These are phyloP conservation scores for Drosophila ambigua DNA, from an alignment of 1,140 invertebrate genomes.

Conservation along the genomic window DNA sequence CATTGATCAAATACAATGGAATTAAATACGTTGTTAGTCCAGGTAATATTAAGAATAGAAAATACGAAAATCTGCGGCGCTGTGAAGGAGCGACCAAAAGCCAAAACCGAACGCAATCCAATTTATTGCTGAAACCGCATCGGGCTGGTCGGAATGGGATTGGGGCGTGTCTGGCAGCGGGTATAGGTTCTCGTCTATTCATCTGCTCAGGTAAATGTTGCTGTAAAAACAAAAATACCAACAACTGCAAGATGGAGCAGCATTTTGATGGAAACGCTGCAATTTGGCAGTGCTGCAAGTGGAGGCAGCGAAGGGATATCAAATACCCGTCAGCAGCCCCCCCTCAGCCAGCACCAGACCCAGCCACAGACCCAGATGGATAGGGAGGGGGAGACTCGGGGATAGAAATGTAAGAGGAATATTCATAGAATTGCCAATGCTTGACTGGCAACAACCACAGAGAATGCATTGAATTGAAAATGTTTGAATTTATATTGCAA, in stretches of 20 bases:
- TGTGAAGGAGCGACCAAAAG: slow-evolving; percentile 22
- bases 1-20: slow-evolving; percentile 43
- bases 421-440: slow-evolving; percentile 69
- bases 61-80: slow-evolving; percentile 27
- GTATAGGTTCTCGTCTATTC: slow-evolving; percentile 52
- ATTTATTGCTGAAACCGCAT: slow-evolving; percentile 77
- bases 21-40: slow-evolving; percentile 38
- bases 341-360: neutral
- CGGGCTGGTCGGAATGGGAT: slow-evolving; percentile 9
- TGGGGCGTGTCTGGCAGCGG: slow-evolving; percentile 20
- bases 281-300: slow-evolving; percentile 34
- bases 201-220: slow-evolving; percentile 67
- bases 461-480: slow-evolving; percentile 81
- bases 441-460: slow-evolving; percentile 78
- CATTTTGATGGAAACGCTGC: slow-evolving; percentile 72
- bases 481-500: slow-evolving; percentile 82
- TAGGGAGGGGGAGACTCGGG: neutral
- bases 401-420: slow-evolving; percentile 45
- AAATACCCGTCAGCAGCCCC: too few relatives aligned
- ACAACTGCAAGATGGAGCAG: slow-evolving; percentile 45
- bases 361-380: neutral
- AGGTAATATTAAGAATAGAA: slow-evolving; percentile 49
- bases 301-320: neutral
- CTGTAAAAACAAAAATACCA: slow-evolving; percentile 53
- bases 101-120: slow-evolving; percentile 68